Base-by-base conservation (phyloP, 2,113 vertebrate species). In the Rhabdornis inornatus region DNA sequence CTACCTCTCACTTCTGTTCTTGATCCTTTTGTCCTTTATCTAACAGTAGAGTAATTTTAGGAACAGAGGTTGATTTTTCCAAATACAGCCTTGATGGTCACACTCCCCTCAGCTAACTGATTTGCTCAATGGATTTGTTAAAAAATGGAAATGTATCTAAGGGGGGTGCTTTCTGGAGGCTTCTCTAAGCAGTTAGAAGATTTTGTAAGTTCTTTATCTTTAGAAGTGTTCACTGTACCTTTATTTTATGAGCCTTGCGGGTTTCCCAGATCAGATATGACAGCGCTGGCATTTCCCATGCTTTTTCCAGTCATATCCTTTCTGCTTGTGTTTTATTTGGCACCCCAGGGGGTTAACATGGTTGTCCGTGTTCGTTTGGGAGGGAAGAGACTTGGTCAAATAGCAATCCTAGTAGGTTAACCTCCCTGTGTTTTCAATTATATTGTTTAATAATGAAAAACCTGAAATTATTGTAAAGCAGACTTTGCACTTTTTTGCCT, bases 91-190 rank as follows among this genome's bases (percentile, higher is more conserved):
- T 25, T 31, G 33, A n/a, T 16, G 23, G 16, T 59, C 23, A 11
- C 25, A 76, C 15, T 59, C 7, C 8, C 15, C 15, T 89, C 27
- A 22, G 18, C 30, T 33, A 52, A 59, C 7, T 47, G 31, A 25
- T 83, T 57, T 90, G 21, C 21, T 59, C 45, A 59, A 24, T 27
- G 9, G 7, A 49, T 53, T 53, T 65, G 14, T 72, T 39, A 28
- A 19, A 82, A 94, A 71, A 49, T 53, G 33, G 40, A 69, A 27
- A 56, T 11, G 2, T 33, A 49, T 31, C 18, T 39, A 19, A 59
- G 7, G 6, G 2, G 2, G 13, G 9, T 35, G 7, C 12, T 39
- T 94, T 8, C 8, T 56, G 18, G 4, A 9, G 11, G 3, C 22
- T 87, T 64, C 53, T 79, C 33, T 64, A 56, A 59, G 8, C 23